phyloP scores from a whole-genome alignment of 2,888 invertebrate genomes.

The Ophion slaviceki region DNA sequence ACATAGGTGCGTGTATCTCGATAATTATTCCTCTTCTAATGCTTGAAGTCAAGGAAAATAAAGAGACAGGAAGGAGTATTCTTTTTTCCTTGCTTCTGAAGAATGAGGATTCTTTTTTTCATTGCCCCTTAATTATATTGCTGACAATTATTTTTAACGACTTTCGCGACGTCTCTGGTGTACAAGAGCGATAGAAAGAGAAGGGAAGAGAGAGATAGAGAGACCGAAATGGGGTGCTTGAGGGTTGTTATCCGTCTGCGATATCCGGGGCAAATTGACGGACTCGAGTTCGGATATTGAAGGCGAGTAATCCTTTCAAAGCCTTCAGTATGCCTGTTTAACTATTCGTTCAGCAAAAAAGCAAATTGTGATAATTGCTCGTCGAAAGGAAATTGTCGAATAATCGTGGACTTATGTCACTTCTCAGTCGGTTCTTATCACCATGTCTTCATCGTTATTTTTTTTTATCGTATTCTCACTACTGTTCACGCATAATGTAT shows the following conservation, averaged over 20 bases:
- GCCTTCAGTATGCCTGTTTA: conserved; percentile 22
- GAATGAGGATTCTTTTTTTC: conserved; percentile 60
- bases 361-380: not conserved
- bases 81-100: conserved; percentile 41
- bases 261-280: conserved; percentile 39
- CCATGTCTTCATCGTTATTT: no score
- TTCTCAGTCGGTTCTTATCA: not conserved
- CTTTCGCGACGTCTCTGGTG: conserved; percentile 75
- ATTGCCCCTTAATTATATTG: conserved; percentile 80
- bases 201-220: conserved; percentile 6
- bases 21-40: conserved; percentile 23
- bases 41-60: conserved; percentile 10
- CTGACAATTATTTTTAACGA: conserved; percentile 83
- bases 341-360: not conserved
- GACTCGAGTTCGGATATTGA: conserved; percentile 26
- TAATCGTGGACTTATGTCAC: not conserved
- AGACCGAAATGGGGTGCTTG: conserved; percentile 1
- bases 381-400: conserved; percentile 14
- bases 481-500: no score
- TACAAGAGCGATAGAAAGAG: conserved; percentile 65
- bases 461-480: no score
- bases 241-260: conserved; percentile 33
- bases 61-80: conserved; percentile 2
- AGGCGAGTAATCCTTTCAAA: conserved; percentile 65
- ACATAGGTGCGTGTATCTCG: conserved; percentile 7